Base-by-base conservation (phyloP, 2,113 vertebrate genomes). In the Paramisgurnus dabryanus region DNA sequence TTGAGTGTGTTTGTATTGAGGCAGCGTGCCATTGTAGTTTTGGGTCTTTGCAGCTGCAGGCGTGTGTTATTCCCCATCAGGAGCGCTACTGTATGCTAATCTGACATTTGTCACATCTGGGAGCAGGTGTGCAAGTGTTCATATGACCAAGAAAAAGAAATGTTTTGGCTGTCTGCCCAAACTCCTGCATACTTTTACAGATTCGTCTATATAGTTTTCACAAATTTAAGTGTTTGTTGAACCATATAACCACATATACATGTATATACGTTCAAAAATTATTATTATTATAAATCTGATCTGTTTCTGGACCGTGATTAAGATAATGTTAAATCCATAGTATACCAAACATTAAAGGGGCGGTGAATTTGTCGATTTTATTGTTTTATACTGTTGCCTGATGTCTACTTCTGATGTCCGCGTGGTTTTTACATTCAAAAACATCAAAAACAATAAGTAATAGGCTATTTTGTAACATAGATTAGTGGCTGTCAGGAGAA, bases 41-140 rank as follows among this genome's bases (percentile, higher is more conserved):
- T n/a, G 50, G 79, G 71, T n/a, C 47, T 57, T 41, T 72, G 70
- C 17, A 43, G 72, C 79, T 82, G 78, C 65, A 74, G 79, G 66
- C 43, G n/a, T 49, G 77, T 68, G 40, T 71, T 82, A 45, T 6
- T 11, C 15, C 11, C 63, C 75, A 71, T 70, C 47, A 72, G 68
- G 69, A 75, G 53, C 39, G 10, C 15, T 70, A 41, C 71, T 76
- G 53, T 84, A 86, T 88, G 87, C 66, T 84, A 88, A 86, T 88
- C 76, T 88, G 85, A 85, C 82, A 86, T 86, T 86, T 87, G 71
- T 81, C 83, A 83, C 79, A 80, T 83, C 76, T 82, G 68, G 57
- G 41, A 58, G 41, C 50, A 45, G 49, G 68, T 71, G 69, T 50
- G 43, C 55, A 58, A 63, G 55, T 50, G 63, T 43, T 43, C 47